phyloP scores from a whole-genome alignment of 2,888 invertebrate genomes.

The Axea sp. region DNA sequence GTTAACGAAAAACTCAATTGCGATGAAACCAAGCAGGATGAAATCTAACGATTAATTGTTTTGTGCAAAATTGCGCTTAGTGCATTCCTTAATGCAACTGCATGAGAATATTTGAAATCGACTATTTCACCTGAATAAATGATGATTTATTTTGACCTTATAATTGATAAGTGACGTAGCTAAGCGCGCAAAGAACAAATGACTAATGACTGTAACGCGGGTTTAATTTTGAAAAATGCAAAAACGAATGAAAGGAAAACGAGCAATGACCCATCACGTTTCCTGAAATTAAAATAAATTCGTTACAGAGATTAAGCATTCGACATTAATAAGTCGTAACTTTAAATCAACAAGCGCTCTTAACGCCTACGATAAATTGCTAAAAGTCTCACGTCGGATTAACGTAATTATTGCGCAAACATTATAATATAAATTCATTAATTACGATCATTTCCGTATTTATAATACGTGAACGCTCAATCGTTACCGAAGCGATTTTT shows the following conservation, averaged over 20 bases:
- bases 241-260: conserved; percentile 1
- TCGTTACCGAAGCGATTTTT: conserved; percentile 46
- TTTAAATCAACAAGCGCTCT: conserved; percentile 37
- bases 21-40: too few species aligned
- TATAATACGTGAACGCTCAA: conserved; percentile 47
- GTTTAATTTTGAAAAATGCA: conserved; percentile 21
- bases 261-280: neutral
- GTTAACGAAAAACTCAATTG: too few species aligned
- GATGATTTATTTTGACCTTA: too few species aligned
- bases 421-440: conserved; percentile 50
- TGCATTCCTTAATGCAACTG: too few species aligned
- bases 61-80: too few species aligned
- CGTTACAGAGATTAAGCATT: conserved; percentile 17
- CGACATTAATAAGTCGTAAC: conserved; percentile 19
- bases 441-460: conserved; percentile 56
- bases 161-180: too few species aligned
- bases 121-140: too few species aligned
- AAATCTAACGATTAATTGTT: too few species aligned
- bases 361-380: conserved; percentile 44
- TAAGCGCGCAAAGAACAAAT: too few species aligned
- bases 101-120: too few species aligned
- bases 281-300: conserved; percentile 13
- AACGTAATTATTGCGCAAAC: conserved; percentile 53
- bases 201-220: too few species aligned
- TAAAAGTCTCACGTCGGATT: conserved; percentile 55